Percentiles rank a stretch among this genome's conserved stretches.
Conservation (phyloP, 2,888 invertebrate genomes). For the Zygothrica quintamaculata region DNA sequence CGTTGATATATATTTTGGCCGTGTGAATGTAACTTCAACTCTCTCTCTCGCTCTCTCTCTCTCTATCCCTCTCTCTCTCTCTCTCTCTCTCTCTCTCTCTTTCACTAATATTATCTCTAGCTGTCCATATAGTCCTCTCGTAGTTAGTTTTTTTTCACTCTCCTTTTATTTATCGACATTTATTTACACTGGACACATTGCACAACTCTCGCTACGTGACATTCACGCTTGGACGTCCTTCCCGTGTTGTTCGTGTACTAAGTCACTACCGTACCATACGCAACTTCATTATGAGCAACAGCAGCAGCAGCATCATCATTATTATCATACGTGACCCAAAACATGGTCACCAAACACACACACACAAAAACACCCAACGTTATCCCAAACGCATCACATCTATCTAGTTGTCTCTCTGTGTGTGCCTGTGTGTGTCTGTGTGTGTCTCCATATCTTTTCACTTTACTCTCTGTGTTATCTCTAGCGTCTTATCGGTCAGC, state of each 20-base stretch:
- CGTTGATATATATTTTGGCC: slow-evolving; percentile 77
- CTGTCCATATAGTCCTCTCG: no score
- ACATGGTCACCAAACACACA: slow-evolving; percentile 5
- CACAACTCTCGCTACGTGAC: slow-evolving; percentile 72
- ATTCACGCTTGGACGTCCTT: slow-evolving; percentile 76
- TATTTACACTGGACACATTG: slow-evolving; percentile 69
- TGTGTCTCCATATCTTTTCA: slow-evolving; percentile 64
- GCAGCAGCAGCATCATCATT: no score
- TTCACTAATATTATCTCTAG: no score
- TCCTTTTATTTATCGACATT: slow-evolving; percentile 48
- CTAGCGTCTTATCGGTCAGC: slow-evolving; percentile 54
- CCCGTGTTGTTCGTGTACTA: slow-evolving; percentile 7
- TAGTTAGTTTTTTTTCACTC: no score
- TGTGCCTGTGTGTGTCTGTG: slow-evolving; percentile 56
- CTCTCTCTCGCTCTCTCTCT: not conserved
- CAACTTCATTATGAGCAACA: no score
- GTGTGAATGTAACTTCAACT: slow-evolving; percentile 67
- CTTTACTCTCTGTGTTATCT: slow-evolving; percentile 64
- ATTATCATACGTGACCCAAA: slow-evolving; percentile 65
- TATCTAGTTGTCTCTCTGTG: slow-evolving; percentile 45
- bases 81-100: slow-evolving; percentile 11
- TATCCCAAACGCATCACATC: no score
- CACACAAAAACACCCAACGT: no score
- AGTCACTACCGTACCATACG: slow-evolving; percentile 27
- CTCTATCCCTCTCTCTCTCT: not conserved